Percentiles rank a stretch among this genome's conserved stretches.
Conservation (phyloP, 2,797 vertebrate species). For the Tadarida brasiliensis region DNA sequence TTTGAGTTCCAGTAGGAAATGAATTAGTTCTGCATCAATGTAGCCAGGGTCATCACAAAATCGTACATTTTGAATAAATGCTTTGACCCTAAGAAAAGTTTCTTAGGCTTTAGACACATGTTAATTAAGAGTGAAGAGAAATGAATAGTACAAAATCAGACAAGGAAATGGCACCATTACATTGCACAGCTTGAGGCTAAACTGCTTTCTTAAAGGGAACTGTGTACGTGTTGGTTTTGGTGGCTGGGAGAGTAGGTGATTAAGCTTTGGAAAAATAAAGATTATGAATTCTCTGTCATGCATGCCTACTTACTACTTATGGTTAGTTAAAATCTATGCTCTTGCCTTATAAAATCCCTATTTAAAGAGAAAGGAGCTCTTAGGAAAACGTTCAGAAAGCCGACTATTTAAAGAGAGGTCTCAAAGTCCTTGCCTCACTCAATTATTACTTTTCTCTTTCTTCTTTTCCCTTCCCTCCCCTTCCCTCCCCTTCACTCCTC, state of each 20-base stretch:
- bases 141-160: not conserved
- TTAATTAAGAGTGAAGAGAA: not conserved
- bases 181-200: not conserved
- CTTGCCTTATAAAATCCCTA: not conserved
- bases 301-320: not conserved
- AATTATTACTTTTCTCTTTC: not conserved
- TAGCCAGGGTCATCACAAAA: not conserved
- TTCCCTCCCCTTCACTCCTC: too few species aligned
- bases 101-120: not conserved
- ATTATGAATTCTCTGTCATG: not conserved
- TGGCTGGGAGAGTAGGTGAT: not conserved
- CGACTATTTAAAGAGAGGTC: too few species aligned
- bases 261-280: not conserved
- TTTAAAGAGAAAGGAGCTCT: not conserved
- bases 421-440: not conserved
- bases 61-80: conserved; percentile 5
- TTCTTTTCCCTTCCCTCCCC: not conserved
- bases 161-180: not conserved
- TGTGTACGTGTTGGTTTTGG: not conserved
- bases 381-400: not conserved
- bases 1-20: not conserved
- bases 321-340: not conserved
- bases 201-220: not conserved
- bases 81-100: not conserved
- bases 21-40: not conserved